Percentiles rank a stretch among this genome's conserved stretches.
phyloP scores from a whole-genome alignment of 2,113 vertebrate species.

The Acrocephalus kingi region DNA sequence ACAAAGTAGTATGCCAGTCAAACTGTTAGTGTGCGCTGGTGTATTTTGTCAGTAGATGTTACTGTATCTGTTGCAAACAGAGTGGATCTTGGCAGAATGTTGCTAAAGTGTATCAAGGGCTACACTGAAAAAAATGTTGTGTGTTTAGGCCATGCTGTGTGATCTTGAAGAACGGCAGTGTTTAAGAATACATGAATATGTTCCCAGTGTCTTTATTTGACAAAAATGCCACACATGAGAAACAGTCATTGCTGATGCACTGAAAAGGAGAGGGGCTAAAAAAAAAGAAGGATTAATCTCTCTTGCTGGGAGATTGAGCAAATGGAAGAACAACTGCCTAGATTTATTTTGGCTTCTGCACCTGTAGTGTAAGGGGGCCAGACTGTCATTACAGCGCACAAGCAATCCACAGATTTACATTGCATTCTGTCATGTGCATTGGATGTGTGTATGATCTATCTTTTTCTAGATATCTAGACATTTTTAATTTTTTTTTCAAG shows the following conservation, averaged over 20 bases:
- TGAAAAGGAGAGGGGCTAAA: not conserved
- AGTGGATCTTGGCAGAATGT: not conserved
- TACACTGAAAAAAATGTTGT: not conserved
- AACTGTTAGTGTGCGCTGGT: not conserved
- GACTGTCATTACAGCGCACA: not conserved
- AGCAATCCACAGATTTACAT: not conserved
- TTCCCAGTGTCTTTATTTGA: not conserved
- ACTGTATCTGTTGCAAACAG: not conserved
- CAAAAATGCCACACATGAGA: not conserved
- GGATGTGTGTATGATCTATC: not conserved
- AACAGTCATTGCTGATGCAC: not conserved
- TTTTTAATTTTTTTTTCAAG: not conserved
- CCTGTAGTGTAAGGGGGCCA: not conserved
- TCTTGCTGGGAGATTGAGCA: not conserved
- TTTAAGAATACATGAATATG: not conserved
- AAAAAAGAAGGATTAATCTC: not conserved
- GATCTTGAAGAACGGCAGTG: not conserved
- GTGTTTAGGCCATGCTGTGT: accelerated
- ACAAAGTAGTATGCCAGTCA: not conserved
- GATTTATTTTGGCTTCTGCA: not conserved
- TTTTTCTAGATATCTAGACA: not conserved
- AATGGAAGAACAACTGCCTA: not conserved
- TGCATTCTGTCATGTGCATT: not conserved
- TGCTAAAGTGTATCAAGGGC: not conserved
- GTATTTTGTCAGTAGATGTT: not conserved